Base-by-base conservation (phyloP, 2,113 vertebrate species). In the Regulus satrapa region DNA sequence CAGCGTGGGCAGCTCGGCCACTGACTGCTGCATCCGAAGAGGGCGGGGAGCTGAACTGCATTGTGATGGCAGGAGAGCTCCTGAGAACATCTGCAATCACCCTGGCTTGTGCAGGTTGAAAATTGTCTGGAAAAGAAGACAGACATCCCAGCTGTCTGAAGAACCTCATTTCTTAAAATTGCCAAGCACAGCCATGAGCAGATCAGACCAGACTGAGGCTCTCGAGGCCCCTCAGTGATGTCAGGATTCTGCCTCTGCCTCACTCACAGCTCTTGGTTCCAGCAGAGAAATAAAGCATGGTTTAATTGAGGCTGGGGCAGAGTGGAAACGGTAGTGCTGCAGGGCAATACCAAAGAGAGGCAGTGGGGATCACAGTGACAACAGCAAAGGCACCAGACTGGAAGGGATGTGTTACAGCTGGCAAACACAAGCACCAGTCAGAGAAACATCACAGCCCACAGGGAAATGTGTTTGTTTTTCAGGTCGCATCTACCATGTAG, bases 31-130 rank as follows among this genome's bases (percentile, higher is more conserved):
- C 2, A 0, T 5, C 61, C 5, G 1, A 41, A 48, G 46, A 52
- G 31, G 46, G 34, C 0, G 0, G 26, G 0, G 3, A 41, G 43
- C 6, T 54, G 38, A 38, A 4, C 28, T 1, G 55, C 1, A 0
- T 18, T 0, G 10, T 3, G 40, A 63, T 12, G 69, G 9, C 41
- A 52, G 34, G 40, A 48, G 2, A 52, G 82, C 52, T 81, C 31
- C 38, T 56, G 12, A 26, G 51, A 25, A 17, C 66, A 45, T 8
- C 81, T 72, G 66, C 49, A 41, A 25, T 52, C 88, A 63, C n/a
- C 48, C 31, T 21, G 66, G 12, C 36, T 38, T 15, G 17, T 40
- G 69, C 31, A 36, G 31, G 20, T 41, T 79, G 75, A 58, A 71
- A 83, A 77, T 40, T 40, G 51, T 66, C 79, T 90, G 85, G 66